These are phyloP conservation scores for Gymnobelideus leadbeateri DNA, from an alignment of 2,113 vertebrate species.

Conservation along the genomic window DNA sequence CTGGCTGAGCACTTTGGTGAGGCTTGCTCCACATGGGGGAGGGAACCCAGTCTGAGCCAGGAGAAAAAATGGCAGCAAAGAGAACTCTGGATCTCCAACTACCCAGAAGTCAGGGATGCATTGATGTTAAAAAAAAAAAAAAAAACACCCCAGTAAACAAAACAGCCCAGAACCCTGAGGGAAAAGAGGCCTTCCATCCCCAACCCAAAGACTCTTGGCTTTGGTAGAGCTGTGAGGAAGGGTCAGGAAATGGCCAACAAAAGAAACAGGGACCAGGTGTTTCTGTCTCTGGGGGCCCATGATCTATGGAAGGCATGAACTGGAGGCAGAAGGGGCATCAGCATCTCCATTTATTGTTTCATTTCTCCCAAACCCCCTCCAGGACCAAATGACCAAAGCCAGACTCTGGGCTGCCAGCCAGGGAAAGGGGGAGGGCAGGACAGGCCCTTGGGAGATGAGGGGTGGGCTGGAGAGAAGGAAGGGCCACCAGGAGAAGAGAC, in stretches of 20 bases:
- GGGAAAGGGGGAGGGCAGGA: background rate
- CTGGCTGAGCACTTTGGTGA: background rate
- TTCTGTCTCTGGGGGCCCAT: background rate
- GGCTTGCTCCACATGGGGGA: background rate
- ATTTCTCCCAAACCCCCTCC: background rate
- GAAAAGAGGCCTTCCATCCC: background rate
- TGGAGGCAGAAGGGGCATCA: background rate
- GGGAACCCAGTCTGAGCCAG: background rate
- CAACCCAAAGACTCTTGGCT: background rate
- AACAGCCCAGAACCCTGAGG: background rate
- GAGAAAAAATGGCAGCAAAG: background rate
- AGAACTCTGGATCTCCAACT: background rate
- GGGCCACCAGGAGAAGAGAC: background rate
- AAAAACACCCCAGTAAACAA: background rate
- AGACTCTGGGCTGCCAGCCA: background rate
- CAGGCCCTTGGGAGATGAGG: slow-evolving; percentile 21
- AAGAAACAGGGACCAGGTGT: background rate
- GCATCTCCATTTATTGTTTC: background rate
- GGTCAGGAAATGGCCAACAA: background rate
- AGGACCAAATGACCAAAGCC: background rate
- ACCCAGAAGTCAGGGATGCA: background rate
- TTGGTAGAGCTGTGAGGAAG: background rate
- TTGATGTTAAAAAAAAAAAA: background rate
- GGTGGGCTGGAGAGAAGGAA: background rate
- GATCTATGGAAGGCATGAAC: background rate